These are phyloP conservation scores for Lophotriccus pileatus DNA, from an alignment of 2,797 vertebrate species.

Conservation along the genomic window DNA sequence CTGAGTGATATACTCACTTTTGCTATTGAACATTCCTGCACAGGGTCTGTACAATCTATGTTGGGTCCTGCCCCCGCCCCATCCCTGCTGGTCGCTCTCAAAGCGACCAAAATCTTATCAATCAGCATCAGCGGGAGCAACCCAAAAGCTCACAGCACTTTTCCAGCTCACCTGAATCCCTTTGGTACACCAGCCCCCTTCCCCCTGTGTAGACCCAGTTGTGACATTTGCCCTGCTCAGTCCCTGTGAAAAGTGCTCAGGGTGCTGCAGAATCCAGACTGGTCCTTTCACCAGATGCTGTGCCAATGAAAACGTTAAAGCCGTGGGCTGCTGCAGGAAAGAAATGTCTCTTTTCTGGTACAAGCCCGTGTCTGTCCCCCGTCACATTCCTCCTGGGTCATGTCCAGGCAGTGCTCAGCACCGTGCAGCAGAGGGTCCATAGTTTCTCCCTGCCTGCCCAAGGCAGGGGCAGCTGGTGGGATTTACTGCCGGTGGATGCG, in stretches of 20 bases:
- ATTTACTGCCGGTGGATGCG: conserved; percentile 12
- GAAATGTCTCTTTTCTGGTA: neutral
- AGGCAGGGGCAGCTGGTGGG: accelerated
- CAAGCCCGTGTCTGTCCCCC: accelerated
- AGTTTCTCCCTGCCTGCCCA: accelerated
- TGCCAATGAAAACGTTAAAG: neutral
- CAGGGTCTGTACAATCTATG: neutral
- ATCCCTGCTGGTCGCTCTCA: neutral
- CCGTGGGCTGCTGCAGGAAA: accelerated
- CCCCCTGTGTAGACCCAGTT: neutral
- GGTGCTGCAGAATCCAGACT: neutral
- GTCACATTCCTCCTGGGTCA: neutral
- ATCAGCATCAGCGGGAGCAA: neutral
- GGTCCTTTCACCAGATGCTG: neutral
- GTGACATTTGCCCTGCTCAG: accelerated
- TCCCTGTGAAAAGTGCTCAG: neutral
- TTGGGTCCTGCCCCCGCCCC: neutral
- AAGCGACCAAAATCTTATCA: neutral
- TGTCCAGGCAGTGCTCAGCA: neutral
- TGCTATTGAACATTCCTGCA: neutral
- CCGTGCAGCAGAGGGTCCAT: accelerated
- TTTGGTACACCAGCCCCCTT: neutral
- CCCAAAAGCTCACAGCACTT: neutral
- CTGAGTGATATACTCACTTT: neutral
- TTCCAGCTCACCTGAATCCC: neutral